Percentiles rank a stretch among this genome's conserved stretches.
Conservation (phyloP, 2,113 vertebrate species). For the Zapus hudsonius region DNA sequence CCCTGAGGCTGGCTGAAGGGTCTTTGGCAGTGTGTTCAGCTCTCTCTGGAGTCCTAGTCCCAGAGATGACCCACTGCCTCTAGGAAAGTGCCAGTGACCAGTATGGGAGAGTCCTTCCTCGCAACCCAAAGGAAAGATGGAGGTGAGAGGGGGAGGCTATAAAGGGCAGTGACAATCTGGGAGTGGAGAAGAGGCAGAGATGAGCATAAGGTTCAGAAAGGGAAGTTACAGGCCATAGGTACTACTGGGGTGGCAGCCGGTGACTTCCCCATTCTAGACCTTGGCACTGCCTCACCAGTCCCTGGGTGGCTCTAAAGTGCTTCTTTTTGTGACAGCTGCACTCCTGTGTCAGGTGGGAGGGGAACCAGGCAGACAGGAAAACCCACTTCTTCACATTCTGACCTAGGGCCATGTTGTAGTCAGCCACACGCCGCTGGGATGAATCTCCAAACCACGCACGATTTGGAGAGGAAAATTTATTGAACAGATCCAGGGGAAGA, state of each 20-base stretch:
- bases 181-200: no score
- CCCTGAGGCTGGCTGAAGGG: not conserved
- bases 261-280: no score
- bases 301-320: not conserved
- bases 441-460: no score
- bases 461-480: no score
- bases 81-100: not conserved
- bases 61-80: not conserved
- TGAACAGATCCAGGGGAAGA: no score
- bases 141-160: not conserved
- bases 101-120: not conserved
- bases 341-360: not conserved
- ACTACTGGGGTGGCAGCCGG: not conserved
- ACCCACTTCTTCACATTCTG: not conserved
- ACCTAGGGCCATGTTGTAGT: not conserved
- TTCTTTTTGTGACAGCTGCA: not conserved
- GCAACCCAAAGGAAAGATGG: not conserved
- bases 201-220: rapidly evolving
- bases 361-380: not conserved
- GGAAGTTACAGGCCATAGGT: not conserved
- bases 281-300: not conserved
- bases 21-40: rapidly evolving
- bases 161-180: not conserved
- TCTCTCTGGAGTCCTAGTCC: not conserved
- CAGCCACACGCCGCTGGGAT: no score